Conservation (phyloP, 2,797 vertebrate genomes). For the Coreius guichenoti region DNA sequence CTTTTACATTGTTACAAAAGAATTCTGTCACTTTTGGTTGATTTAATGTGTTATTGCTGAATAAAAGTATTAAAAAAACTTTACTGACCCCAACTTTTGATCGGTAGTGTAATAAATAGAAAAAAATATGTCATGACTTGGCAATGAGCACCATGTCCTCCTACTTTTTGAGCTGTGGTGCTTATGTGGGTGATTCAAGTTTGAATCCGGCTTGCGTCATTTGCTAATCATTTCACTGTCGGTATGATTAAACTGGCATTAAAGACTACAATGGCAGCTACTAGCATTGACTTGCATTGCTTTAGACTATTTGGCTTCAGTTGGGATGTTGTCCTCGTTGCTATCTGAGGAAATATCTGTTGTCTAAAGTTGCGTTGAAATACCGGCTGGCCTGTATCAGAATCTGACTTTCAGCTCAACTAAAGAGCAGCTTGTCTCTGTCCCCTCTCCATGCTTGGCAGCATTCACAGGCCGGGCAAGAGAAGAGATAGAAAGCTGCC, state of each 20-base stretch:
- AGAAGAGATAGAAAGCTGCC: conserved; percentile 50
- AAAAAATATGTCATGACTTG: neutral
- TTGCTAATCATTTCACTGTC: neutral
- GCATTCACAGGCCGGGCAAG: conserved; percentile 8
- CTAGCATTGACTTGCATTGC: neutral
- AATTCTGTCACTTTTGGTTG: neutral
- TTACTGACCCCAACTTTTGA: neutral
- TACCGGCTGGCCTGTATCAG: conserved; percentile 35
- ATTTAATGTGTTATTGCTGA: neutral
- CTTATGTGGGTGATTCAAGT: neutral
- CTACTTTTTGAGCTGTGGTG: neutral
- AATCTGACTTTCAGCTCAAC: conserved; percentile 23
- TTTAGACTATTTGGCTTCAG: neutral
- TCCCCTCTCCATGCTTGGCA: conserved; percentile 42
- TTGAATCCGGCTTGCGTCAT: neutral
- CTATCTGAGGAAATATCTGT: conserved; percentile 34
- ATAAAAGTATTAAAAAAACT: neutral
- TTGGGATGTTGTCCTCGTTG: neutral
- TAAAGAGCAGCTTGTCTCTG: conserved; percentile 45
- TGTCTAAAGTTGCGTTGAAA: conserved; percentile 26
- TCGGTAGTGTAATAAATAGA: neutral
- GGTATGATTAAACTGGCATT: neutral
- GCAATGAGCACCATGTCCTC: neutral
- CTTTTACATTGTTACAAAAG: neutral
- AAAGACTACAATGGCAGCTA: neutral